phyloP scores from a whole-genome alignment of 2,888 invertebrate species.

The Abrostola tripartita region DNA sequence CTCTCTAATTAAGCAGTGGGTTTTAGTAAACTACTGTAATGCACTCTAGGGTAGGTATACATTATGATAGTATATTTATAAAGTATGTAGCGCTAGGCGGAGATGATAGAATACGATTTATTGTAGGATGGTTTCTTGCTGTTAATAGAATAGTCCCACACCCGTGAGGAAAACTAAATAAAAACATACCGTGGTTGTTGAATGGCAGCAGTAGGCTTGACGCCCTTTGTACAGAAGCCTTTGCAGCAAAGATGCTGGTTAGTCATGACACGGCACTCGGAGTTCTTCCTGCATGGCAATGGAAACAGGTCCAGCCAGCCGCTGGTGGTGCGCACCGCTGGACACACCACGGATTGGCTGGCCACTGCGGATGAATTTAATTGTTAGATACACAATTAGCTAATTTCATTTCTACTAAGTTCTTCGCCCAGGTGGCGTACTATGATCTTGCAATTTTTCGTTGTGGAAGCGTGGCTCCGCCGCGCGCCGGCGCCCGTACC shows the following conservation, averaged over 20 bases:
- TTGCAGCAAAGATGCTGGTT: conserved; percentile 88
- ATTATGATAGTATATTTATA: no score
- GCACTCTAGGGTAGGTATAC: no score
- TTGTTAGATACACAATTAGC: neutral
- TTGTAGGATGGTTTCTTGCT: no score
- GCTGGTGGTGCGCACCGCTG: conserved; percentile 82
- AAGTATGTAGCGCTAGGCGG: no score
- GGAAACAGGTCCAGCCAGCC: conserved; percentile 87
- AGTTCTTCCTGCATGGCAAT: conserved; percentile 86
- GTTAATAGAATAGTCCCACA: neutral
- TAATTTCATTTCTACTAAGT: no score
- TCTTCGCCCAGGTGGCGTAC: no score
- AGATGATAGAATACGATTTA: no score
- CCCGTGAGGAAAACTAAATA: neutral
- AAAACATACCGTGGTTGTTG: conserved; percentile 68
- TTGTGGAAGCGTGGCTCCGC: no score
- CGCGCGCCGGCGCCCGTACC: no score
- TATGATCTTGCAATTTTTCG: no score
- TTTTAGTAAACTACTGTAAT: neutral
- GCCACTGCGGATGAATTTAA: conserved; percentile 55
- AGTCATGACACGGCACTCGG: conserved; percentile 88
- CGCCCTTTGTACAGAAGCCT: conserved; percentile 85
- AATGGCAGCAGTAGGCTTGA: conserved; percentile 65
- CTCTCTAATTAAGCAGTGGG: neutral
- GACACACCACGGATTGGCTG: conserved; percentile 77